Percentiles rank a stretch among this genome's conserved stretches.
Conservation (phyloP, 2,797 vertebrate genomes). For the Psittacula echo region DNA sequence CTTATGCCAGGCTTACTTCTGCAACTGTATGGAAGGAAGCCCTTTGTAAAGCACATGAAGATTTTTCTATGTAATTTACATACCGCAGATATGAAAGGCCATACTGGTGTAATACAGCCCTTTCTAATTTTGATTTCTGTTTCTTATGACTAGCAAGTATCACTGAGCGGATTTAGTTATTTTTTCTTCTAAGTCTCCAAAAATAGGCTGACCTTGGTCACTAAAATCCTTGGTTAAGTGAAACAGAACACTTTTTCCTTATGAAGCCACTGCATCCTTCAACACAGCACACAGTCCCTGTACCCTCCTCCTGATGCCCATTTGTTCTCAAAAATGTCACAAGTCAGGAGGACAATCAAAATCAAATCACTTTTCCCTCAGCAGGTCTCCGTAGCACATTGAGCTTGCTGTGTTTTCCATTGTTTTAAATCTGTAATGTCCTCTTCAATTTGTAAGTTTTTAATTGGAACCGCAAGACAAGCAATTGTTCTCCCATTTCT, state of each 20-base stretch:
- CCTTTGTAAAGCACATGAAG: not conserved
- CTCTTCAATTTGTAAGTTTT: constrained; percentile 56
- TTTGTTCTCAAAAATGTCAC: constrained; percentile 41
- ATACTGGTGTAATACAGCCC: not conserved
- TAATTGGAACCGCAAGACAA: constrained; percentile 59
- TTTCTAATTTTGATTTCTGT: not conserved
- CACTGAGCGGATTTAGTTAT: not conserved
- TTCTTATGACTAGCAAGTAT: not conserved
- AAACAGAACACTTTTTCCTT: not conserved
- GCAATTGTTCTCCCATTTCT: constrained; percentile 44
- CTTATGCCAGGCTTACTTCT: not conserved
- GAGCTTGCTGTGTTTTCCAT: constrained; percentile 45
- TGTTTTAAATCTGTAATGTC: constrained; percentile 27
- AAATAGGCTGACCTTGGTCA: not conserved
- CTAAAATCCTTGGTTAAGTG: not conserved
- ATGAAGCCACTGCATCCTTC: not conserved
- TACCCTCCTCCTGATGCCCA: not conserved
- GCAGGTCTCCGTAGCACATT: not conserved
- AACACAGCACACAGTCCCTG: not conserved
- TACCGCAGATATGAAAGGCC: not conserved
- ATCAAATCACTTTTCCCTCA: constrained; percentile 53
- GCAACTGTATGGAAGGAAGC: not conserved
- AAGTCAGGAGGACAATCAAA: constrained; percentile 57
- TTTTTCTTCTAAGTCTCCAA: not conserved
- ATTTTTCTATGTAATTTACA: not conserved